A percentile compares a stretch with the other conserved stretches of the same genome.
These are phyloP conservation scores for Gallinago paraguaiae DNA, from an alignment of 2,113 vertebrate species.

Conservation along the genomic window DNA sequence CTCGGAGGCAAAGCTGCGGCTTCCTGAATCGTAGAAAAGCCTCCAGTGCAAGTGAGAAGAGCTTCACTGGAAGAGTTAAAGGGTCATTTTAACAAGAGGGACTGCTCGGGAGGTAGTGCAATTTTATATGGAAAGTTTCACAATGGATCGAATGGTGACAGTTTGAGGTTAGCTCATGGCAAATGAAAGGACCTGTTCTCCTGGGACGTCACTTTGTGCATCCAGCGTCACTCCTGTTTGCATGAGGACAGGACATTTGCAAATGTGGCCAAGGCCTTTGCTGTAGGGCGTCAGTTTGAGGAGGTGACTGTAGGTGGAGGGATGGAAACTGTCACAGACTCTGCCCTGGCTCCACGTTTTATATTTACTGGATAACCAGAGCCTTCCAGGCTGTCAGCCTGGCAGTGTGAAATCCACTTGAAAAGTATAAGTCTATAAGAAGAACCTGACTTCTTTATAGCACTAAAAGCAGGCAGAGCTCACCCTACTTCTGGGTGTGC, in stretches of 20 bases:
- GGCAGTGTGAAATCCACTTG: neutral
- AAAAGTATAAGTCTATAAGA: neutral
- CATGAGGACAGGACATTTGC: neutral
- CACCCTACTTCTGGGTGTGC: rapidly evolving
- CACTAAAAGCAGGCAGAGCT: neutral
- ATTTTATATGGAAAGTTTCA: neutral
- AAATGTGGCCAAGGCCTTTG: neutral
- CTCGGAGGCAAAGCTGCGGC: neutral
- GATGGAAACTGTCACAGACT: neutral
- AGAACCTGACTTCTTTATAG: neutral
- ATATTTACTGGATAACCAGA: neutral
- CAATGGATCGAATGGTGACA: neutral
- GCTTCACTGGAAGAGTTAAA: neutral
- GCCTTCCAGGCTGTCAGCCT: neutral
- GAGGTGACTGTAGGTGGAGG: neutral
- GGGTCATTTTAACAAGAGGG: neutral
- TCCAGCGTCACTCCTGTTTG: neutral
- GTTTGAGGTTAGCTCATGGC: neutral
- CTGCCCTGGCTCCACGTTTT: neutral
- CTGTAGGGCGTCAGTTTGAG: neutral
- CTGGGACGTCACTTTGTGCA: neutral
- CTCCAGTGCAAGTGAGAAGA: neutral
- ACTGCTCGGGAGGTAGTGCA: neutral
- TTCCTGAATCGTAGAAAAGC: neutral
- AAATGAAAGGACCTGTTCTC: neutral